These are phyloP conservation scores for Coregonus sp. DNA, from an alignment of 2,797 vertebrate genomes.

Conservation along the genomic window DNA sequence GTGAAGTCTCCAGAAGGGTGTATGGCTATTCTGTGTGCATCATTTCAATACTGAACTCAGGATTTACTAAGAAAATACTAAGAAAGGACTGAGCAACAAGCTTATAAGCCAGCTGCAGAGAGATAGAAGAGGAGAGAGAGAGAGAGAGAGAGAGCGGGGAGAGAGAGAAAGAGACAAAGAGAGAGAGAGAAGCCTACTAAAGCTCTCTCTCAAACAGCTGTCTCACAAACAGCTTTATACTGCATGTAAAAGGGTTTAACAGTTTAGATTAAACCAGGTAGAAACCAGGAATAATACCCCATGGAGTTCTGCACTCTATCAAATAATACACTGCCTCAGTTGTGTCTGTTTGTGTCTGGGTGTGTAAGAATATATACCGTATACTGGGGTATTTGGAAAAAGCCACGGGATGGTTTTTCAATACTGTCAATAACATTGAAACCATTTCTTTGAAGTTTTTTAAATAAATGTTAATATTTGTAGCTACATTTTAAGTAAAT, in stretches of 20 bases:
- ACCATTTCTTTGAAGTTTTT: neutral
- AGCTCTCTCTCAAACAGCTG: slow-evolving; percentile 44
- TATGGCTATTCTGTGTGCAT: slow-evolving; percentile 40
- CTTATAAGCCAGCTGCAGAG: slow-evolving; percentile 68
- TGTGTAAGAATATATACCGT: neutral
- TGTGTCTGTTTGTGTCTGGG: neutral
- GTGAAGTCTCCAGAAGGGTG: slow-evolving; percentile 37
- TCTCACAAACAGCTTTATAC: slow-evolving; percentile 57
- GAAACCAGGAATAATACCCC: slow-evolving; percentile 22
- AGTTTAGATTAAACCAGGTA: slow-evolving; percentile 18
- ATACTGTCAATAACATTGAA: too few species aligned
- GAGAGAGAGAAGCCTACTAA: too few species aligned
- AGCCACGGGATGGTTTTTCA: too few species aligned
- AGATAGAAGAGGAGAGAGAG: slow-evolving; percentile 44
- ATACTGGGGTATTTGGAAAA: neutral
- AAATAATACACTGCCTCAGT: neutral
- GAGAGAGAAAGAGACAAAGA: slow-evolving; percentile 22
- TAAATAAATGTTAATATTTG: too few species aligned
- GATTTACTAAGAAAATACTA: slow-evolving; percentile 57
- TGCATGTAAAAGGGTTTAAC: slow-evolving; percentile 41
- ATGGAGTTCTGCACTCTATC: slow-evolving; percentile 18
- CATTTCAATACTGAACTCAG: slow-evolving; percentile 39
- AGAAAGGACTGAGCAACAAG: slow-evolving; percentile 62
- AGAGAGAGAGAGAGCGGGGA: slow-evolving; percentile 41
- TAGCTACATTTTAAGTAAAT: too few species aligned